Evolutionary conservation across 2,113 vertebrate species (phyloP).

Genomic region (Oenanthe oenanthe): DNA sequence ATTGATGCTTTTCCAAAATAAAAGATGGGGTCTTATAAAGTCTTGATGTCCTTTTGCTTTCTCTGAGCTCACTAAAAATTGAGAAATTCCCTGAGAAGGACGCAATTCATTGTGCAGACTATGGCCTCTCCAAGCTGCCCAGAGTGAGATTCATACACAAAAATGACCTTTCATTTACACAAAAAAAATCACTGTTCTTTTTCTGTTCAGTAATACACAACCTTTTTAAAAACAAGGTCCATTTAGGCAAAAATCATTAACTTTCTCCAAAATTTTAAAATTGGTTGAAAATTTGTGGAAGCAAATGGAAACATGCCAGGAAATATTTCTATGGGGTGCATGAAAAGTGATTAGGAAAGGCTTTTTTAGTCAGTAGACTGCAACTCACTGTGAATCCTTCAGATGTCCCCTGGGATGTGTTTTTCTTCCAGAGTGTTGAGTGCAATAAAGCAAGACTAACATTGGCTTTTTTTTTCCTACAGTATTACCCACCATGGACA

Average conservation of each 20-base stretch:
- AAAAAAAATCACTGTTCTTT: background rate
- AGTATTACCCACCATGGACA: background rate
- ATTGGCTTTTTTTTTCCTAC: background rate
- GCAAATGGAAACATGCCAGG: background rate
- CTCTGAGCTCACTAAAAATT: background rate
- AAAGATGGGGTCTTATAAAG: background rate
- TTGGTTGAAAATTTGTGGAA: background rate
- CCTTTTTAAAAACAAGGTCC: background rate
- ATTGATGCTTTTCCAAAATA: background rate
- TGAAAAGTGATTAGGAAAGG: background rate
- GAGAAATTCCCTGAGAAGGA: background rate
- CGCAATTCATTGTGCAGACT: accelerated
- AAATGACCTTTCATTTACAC: background rate
- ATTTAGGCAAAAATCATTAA: background rate
- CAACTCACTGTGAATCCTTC: background rate
- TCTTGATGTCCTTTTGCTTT: background rate
- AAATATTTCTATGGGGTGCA: background rate
- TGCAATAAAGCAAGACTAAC: background rate
- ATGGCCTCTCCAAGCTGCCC: background rate
- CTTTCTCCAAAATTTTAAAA: background rate
- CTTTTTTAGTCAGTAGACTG: background rate
- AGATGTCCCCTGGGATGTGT: background rate
- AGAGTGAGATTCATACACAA: background rate
- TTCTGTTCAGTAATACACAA: background rate
- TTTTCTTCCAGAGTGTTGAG: background rate